Percentiles rank a stretch among this genome's conserved stretches.
These are phyloP conservation scores for Paracanthobrama guichenoti DNA, from an alignment of 2,113 vertebrate genomes.

Conservation along the genomic window DNA sequence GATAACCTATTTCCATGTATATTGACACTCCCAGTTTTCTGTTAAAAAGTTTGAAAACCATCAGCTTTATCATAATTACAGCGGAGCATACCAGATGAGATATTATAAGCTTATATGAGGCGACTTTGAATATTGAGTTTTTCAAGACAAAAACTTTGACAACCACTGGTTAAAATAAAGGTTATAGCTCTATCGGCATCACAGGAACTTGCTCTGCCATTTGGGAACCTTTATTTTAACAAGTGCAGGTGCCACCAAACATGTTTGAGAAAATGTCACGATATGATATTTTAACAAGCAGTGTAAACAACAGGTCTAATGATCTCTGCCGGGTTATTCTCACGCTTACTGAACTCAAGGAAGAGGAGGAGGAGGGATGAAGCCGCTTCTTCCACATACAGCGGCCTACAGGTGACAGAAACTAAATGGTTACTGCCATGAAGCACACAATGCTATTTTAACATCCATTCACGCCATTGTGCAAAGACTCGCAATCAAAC, in stretches of 20 bases:
- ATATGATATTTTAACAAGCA: conserved; percentile 28
- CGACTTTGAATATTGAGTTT: not conserved
- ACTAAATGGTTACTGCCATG: not conserved
- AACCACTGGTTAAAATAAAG: not conserved
- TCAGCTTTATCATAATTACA: not conserved
- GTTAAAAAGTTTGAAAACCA: not conserved
- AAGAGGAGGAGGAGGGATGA: not conserved
- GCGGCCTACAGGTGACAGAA: not conserved
- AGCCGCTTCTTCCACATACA: not conserved
- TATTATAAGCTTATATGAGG: not conserved
- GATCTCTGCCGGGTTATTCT: not conserved
- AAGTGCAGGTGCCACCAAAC: not conserved
- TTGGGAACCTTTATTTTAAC: conserved; percentile 1
- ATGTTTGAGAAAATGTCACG: conserved; percentile 8
- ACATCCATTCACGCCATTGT: not conserved
- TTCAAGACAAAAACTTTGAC: not conserved
- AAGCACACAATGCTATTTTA: not conserved
- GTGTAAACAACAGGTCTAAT: conserved; percentile 25
- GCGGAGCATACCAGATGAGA: not conserved
- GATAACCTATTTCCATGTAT: not conserved
- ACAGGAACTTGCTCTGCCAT: not conserved
- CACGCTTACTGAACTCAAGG: not conserved
- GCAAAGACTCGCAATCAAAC: conserved; percentile 2
- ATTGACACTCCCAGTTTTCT: not conserved
- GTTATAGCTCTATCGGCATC: not conserved